Conservation (phyloP, 2,797 vertebrate species). For the Girardinus metallicus region DNA sequence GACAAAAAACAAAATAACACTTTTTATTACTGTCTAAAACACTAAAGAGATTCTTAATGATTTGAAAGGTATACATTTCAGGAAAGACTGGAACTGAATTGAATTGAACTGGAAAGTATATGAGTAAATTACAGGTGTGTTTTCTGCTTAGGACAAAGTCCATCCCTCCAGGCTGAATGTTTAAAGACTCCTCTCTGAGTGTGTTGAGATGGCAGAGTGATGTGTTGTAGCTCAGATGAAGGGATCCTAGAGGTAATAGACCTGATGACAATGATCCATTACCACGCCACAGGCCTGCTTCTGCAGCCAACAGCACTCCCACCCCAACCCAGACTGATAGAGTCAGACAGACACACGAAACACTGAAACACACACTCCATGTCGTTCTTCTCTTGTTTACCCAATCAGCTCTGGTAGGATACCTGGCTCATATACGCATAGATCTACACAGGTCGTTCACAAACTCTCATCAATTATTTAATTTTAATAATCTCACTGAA, state of each 20-base stretch:
- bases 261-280: constrained; percentile 56
- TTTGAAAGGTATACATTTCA: constrained; percentile 8
- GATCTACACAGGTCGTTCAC: constrained; percentile 13
- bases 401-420: constrained; percentile 6
- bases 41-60: not conserved
- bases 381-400: constrained; percentile 24
- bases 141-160: constrained; percentile 23
- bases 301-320: not conserved
- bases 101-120: not conserved
- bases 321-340: not conserved
- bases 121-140: not conserved
- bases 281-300: constrained; percentile 25
- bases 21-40: not conserved
- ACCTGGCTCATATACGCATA: not conserved
- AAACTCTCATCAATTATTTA: constrained; percentile 57
- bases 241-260: constrained; percentile 43
- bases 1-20: constrained; percentile 2
- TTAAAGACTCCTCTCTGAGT: constrained; percentile 40
- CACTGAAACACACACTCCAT: constrained; percentile 4
- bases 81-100: no score
- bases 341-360: constrained; percentile 6
- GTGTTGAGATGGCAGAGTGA: constrained; percentile 45
- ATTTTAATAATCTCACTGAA: constrained; percentile 42
- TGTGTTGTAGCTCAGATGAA: constrained; percentile 50
- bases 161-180: constrained; percentile 55